Percentiles rank a stretch among this genome's conserved stretches.
Conservation (phyloP, 2,888 invertebrate genomes). For the Zygogramma bicolorata region DNA sequence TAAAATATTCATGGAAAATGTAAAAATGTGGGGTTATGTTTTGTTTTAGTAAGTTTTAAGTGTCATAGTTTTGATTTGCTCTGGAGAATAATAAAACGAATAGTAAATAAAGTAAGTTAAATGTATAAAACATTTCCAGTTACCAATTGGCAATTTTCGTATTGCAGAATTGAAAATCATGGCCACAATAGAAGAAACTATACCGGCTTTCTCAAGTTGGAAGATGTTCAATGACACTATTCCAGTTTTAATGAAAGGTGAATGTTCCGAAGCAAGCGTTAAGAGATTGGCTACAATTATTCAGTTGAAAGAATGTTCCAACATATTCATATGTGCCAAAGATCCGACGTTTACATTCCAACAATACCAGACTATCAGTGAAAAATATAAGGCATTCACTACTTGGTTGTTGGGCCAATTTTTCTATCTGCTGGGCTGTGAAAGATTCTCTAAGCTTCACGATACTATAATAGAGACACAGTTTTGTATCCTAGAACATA, state of each 20-base stretch:
- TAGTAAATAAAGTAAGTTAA: too few species aligned
- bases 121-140: too few species aligned
- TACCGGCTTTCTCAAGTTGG: constrained; percentile 69
- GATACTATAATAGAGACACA: constrained; percentile 70
- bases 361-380: constrained; percentile 65
- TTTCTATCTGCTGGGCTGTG: constrained; percentile 73
- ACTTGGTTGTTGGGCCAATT: constrained; percentile 77
- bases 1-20: too few species aligned
- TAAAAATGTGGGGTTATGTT: too few species aligned
- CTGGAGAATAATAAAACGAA: too few species aligned
- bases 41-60: too few species aligned
- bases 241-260: constrained; percentile 67
- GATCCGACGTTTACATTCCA: constrained; percentile 67
- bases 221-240: constrained; percentile 73
- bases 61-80: too few species aligned
- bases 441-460: constrained; percentile 70
- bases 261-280: constrained; percentile 70
- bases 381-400: constrained; percentile 70
- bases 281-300: constrained; percentile 73
- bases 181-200: constrained; percentile 43
- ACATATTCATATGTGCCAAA: constrained; percentile 69
- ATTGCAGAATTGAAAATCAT: constrained; percentile 22
- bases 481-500: constrained; percentile 69
- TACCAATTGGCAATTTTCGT: neutral
- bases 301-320: constrained; percentile 71